phyloP scores from a whole-genome alignment of 2,888 invertebrate genomes.

The Spisula solida region DNA sequence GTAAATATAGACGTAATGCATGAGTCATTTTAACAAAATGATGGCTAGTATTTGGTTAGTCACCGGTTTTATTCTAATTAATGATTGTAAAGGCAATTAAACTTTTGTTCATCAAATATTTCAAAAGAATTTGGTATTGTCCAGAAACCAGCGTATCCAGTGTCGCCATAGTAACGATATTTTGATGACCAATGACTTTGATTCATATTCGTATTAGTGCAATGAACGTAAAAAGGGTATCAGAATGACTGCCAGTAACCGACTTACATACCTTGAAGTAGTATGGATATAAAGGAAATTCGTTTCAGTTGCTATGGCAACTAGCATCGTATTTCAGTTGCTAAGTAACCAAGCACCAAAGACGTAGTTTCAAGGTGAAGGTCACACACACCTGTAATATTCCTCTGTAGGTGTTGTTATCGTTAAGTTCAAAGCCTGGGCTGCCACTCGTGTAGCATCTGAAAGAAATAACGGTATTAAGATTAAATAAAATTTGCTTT shows the following conservation, averaged over 20 bases:
- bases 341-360: slow-evolving; percentile 9
- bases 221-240: slow-evolving; percentile 11
- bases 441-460: slow-evolving; percentile 63
- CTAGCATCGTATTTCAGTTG: slow-evolving; percentile 6
- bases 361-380: slow-evolving; percentile 20
- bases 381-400: slow-evolving; percentile 93
- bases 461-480: slow-evolving; percentile 24
- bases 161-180: too few species aligned
- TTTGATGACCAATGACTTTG: too few species aligned
- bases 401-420: slow-evolving; percentile 95
- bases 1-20: too few species aligned
- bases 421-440: slow-evolving; percentile 55
- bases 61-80: too few species aligned
- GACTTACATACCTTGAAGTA: slow-evolving; percentile 22
- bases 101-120: too few species aligned
- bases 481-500: neutral
- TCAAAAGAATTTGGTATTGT: too few species aligned
- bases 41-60: too few species aligned
- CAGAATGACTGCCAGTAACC: slow-evolving; percentile 24
- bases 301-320: neutral
- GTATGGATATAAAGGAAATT: neutral
- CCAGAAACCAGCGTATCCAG: too few species aligned
- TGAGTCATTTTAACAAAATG: too few species aligned
- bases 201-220: slow-evolving; percentile 21
- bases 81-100: too few species aligned